phyloP scores from a whole-genome alignment of 1,140 invertebrate genomes.

The Aphelinus atriplicis region DNA sequence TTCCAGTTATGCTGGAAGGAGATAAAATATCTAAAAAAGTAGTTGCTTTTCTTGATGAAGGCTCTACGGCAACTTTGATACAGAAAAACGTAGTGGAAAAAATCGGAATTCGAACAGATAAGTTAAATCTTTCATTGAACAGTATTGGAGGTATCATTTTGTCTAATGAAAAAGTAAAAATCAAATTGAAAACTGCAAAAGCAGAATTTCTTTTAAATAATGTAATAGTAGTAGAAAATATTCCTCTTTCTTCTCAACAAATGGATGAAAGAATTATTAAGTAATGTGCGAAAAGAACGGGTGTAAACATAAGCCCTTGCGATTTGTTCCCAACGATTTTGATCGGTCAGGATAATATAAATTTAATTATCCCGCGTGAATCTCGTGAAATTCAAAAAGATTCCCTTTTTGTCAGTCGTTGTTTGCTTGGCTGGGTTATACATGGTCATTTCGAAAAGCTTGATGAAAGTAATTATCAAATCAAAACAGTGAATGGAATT shows the following conservation, averaged over 20 bases:
- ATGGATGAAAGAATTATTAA: too few relatives aligned
- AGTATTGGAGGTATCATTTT: background rate
- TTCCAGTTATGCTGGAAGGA: too few relatives aligned
- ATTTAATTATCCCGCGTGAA: slow-evolving; percentile 4
- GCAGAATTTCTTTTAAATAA: background rate
- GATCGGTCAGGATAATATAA: background rate
- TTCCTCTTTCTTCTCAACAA: too few relatives aligned
- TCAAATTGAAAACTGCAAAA: background rate
- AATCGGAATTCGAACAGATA: background rate
- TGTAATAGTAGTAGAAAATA: too few relatives aligned
- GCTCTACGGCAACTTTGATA: background rate
- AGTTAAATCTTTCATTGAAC: background rate
- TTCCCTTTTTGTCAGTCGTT: background rate
- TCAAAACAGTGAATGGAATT: background rate
- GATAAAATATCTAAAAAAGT: too few relatives aligned
- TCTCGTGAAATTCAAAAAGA: background rate
- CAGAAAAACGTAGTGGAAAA: background rate
- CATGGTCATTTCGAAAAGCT: background rate
- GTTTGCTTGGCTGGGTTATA: slow-evolving; percentile 4
- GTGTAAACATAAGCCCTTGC: too few relatives aligned
- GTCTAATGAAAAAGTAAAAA: slow-evolving; percentile 7
- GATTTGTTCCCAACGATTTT: background rate
- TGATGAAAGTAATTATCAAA: background rate
- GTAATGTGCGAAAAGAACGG: too few relatives aligned
- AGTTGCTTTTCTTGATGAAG: background rate